Conservation (phyloP, 2,797 vertebrate genomes). For the Menidia menidia region DNA sequence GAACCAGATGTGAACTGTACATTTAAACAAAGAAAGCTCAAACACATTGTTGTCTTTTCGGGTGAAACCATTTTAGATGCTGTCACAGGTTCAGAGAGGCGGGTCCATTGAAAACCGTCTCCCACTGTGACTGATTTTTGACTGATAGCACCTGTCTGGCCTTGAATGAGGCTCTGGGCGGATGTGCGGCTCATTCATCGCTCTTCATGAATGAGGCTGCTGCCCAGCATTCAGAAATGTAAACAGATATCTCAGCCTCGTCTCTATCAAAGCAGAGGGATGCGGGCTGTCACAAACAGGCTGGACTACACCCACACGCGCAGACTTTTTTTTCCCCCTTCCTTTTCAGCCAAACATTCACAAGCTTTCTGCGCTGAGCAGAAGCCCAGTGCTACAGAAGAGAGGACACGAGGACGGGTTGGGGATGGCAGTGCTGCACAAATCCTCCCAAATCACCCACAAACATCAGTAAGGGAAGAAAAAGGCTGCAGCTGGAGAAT, state of each 20-base stretch:
- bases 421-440: background rate
- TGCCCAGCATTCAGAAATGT: conserved; percentile 44
- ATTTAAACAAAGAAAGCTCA: conserved; percentile 9
- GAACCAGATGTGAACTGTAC: conserved; percentile 11
- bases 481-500: conserved; percentile 26
- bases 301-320: conserved; percentile 11
- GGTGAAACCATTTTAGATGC: conserved; percentile 5
- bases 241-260: conserved; percentile 40
- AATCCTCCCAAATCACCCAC: background rate
- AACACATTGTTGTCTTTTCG: conserved; percentile 14
- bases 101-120: background rate
- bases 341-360: conserved; percentile 2
- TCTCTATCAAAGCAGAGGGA: conserved; percentile 15
- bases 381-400: background rate
- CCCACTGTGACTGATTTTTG: background rate
- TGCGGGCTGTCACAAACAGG: background rate
- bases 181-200: conserved; percentile 47
- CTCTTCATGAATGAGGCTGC: conserved; percentile 50
- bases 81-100: background rate
- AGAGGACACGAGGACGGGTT: background rate
- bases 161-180: conserved; percentile 9
- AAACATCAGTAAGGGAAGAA: conserved; percentile 10
- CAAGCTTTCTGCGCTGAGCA: background rate
- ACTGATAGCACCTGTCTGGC: conserved; percentile 27
- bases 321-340: background rate